A percentile compares a stretch with the other conserved stretches of the same genome.
Conservation (phyloP, 2,113 vertebrate genomes). For the Speoplatyrhinus poulsoni region DNA sequence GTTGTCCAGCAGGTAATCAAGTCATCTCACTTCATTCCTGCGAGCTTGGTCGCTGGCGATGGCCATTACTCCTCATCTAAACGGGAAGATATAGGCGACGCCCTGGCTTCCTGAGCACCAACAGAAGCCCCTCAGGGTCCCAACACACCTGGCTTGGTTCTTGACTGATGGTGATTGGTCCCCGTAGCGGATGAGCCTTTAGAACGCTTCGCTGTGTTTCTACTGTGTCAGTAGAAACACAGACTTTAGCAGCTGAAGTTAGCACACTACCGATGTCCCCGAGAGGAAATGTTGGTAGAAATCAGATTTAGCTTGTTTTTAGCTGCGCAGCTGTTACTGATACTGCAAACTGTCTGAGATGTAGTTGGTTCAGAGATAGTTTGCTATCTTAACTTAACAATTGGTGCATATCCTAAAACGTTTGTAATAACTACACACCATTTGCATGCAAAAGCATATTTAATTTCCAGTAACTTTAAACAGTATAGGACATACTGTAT, state of each 20-base stretch:
- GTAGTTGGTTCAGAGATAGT: background rate
- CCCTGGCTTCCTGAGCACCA: constrained; percentile 9
- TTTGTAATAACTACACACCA: too few species aligned
- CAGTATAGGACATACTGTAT: too few species aligned
- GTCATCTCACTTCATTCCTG: constrained; percentile 39
- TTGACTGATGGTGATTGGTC: constrained; percentile 18
- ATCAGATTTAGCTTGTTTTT: background rate
- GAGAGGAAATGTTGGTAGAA: background rate
- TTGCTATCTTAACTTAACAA: background rate
- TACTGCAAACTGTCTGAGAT: background rate
- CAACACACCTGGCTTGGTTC: constrained; percentile 15
- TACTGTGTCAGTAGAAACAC: too few species aligned
- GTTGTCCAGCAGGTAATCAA: constrained; percentile 21
- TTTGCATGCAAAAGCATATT: too few species aligned
- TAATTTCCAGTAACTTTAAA: too few species aligned
- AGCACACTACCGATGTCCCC: background rate
- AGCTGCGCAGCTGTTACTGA: too few species aligned
- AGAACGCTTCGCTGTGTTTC: background rate
- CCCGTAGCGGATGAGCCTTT: constrained; percentile 4
- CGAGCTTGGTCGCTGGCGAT: constrained; percentile 26
- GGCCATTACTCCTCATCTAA: constrained; percentile 65
- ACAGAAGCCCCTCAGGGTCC: constrained; percentile 18
- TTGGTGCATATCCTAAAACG: too few species aligned
- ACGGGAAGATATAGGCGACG: constrained; percentile 31
- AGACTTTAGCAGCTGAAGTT: too few species aligned